These are phyloP conservation scores for Epinotia ramella DNA, from an alignment of 2,888 invertebrate genomes.

Conservation along the genomic window DNA sequence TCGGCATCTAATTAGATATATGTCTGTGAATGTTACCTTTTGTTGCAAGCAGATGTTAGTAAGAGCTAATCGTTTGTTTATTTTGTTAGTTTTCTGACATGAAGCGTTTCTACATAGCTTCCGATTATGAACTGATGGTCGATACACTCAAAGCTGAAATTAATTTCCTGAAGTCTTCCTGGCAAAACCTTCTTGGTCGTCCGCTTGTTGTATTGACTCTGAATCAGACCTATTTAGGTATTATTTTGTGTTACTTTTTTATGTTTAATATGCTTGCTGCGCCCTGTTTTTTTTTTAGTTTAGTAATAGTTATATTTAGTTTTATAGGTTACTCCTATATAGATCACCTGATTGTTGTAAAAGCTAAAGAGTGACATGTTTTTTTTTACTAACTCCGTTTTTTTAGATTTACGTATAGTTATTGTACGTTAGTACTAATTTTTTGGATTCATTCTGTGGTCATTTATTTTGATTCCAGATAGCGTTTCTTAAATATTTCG, in stretches of 20 bases:
- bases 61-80: conserved; percentile 45
- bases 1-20: neutral
- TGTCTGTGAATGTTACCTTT: conserved; percentile 47
- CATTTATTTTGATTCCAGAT: neutral
- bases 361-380: conserved; percentile 9
- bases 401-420: neutral
- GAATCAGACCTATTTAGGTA: conserved; percentile 96
- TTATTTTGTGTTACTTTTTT: conserved; percentile 58
- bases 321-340: conserved; percentile 44
- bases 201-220: conserved; percentile 97
- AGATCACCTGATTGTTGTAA: conserved; percentile 17
- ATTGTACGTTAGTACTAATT: too few species aligned
- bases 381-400: conserved; percentile 8
- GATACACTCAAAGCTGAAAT: conserved; percentile 99
- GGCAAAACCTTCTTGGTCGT: conserved; percentile 98
- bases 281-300: conserved; percentile 47
- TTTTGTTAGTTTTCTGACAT: conserved; percentile 96
- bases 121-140: conserved; percentile 98
- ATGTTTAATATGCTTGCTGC: conserved; percentile 62
- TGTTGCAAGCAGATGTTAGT: conserved; percentile 49
- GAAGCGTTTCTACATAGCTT: conserved; percentile 98
- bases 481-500: too few species aligned
- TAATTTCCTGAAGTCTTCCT: conserved; percentile 98
- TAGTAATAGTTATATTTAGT: conserved; percentile 25
- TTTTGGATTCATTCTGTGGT: neutral